phyloP scores from a whole-genome alignment of 2,797 vertebrate genomes.

The Intellagama lesueurii region DNA sequence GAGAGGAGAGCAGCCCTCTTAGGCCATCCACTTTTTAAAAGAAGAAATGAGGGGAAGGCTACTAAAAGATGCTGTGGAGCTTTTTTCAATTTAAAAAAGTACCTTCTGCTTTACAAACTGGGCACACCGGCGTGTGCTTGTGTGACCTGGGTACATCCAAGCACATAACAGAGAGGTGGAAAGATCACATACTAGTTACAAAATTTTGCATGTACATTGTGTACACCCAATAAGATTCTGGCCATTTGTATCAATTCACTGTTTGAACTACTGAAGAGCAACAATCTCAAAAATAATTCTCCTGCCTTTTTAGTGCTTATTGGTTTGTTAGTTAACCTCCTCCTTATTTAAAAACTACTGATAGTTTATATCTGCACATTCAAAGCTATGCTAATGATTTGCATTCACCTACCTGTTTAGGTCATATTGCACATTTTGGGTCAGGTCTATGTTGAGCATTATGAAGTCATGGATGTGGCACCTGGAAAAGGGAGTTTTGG shows the following conservation, averaged over 20 bases:
- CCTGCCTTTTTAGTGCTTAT: constrained; percentile 8
- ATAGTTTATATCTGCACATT: not conserved
- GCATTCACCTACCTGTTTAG: constrained; percentile 88
- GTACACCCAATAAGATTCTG: too few relatives aligned
- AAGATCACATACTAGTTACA: too few relatives aligned
- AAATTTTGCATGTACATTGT: too few relatives aligned
- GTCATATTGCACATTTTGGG: constrained; percentile 97
- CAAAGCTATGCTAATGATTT: not conserved
- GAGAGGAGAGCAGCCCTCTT: too few relatives aligned
- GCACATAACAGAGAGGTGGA: too few relatives aligned
- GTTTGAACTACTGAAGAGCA: not conserved
- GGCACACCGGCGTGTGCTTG: too few relatives aligned
- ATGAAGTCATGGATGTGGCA: constrained; percentile 94
- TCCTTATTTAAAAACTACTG: not conserved
- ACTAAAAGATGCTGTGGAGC: too few relatives aligned
- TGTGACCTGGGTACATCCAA: too few relatives aligned
- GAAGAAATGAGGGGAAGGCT: too few relatives aligned
- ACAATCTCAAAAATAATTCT: not conserved
- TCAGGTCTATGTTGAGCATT: constrained; percentile 95
- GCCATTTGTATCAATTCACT: not conserved
- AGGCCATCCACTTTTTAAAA: too few relatives aligned
- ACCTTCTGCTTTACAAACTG: too few relatives aligned
- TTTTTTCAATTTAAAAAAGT: too few relatives aligned
- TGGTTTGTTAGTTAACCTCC: rapidly evolving
- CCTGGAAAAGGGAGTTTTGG: constrained; percentile 85